Evolutionary conservation across 2,797 vertebrate species (phyloP), one percentile per base, ranked within the genome.

Genomic region (Halcyon leucocephala): DNA sequence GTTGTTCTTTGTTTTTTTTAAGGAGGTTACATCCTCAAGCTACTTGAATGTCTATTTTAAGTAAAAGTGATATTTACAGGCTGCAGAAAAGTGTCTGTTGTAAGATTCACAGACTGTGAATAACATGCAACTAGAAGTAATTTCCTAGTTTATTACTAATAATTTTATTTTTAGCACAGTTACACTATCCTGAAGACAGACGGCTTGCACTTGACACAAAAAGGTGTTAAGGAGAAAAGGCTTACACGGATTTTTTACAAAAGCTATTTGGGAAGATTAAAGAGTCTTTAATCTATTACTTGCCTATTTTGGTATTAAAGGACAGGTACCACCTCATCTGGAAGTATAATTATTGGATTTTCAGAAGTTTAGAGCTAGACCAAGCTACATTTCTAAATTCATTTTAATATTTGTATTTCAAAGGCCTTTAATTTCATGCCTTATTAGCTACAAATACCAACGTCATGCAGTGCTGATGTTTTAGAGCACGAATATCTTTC

Each of bases 81-180:
- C 42, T 52, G 46, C 22, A 58, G 49, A 8, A 61, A 91, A 93
- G 57, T 14, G 28, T 24, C 58, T 80, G 33, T 57, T 70, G 20
- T 52, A 61, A 67, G 37, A 37, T 22, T 46, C 28, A 73, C 55
- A 21, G 14, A 73, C 79, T 66, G 41, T 64, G 74, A 93, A 71
- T 61, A 80, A 49, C 24, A 73, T 17, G n/a, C 37, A 95, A 86
- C 41, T 25, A 37, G 49, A 76, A 85, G n/a, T n/a, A 58, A 82
- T 79, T 95, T 91, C 66, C 86, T 82, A 67, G 74, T 88, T 96
- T 93, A 89, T 81, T 81, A 70, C 48, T 79, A 92, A 90, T 31
- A 77, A 73, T 73, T 91, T 86, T 89, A 80, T 86, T 96, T 89
- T 86, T 91, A 97, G 82, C 58, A 90, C 12, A 73, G 78, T 89